A percentile compares a stretch with the other conserved stretches of the same genome.
Evolutionary conservation across 2,888 invertebrate genomes (phyloP).

Genomic region (Noctua fimbriata): DNA sequence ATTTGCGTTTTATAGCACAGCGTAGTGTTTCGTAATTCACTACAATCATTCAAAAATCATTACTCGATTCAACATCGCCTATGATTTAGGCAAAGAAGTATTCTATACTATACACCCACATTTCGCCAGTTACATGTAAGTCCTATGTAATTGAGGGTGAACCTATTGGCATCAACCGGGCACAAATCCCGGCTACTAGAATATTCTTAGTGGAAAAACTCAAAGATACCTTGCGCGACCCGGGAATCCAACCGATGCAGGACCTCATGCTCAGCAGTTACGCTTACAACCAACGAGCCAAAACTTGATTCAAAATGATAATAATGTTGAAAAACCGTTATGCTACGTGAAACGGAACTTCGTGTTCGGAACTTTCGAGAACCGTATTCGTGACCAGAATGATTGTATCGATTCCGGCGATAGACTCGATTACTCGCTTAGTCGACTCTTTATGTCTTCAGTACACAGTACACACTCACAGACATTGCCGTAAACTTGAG

Average conservation of each 20-base stretch:
- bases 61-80: slow-evolving; percentile 9
- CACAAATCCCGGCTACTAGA: not conserved
- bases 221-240: not conserved
- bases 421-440: slow-evolving; percentile 59
- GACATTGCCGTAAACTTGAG: slow-evolving; percentile 21
- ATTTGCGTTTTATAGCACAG: no score
- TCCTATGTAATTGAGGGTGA: not conserved
- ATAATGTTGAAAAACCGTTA: slow-evolving; percentile 55
- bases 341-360: slow-evolving; percentile 53
- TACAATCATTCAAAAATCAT: slow-evolving; percentile 15
- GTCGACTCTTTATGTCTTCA: slow-evolving; percentile 44
- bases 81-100: not conserved
- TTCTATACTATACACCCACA: not conserved
- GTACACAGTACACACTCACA: slow-evolving; percentile 28
- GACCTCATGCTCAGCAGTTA: no score
- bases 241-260: not conserved
- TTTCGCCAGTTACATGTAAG: not conserved
- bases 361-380: slow-evolving; percentile 58
- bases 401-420: slow-evolving; percentile 54
- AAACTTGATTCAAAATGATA: slow-evolving; percentile 37
- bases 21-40: no score
- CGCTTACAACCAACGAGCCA: no score
- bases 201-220: not conserved
- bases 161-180: not conserved
- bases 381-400: slow-evolving; percentile 63